These are phyloP conservation scores for Gila robusta DNA, from an alignment of 2,797 vertebrate species.

Conservation along the genomic window DNA sequence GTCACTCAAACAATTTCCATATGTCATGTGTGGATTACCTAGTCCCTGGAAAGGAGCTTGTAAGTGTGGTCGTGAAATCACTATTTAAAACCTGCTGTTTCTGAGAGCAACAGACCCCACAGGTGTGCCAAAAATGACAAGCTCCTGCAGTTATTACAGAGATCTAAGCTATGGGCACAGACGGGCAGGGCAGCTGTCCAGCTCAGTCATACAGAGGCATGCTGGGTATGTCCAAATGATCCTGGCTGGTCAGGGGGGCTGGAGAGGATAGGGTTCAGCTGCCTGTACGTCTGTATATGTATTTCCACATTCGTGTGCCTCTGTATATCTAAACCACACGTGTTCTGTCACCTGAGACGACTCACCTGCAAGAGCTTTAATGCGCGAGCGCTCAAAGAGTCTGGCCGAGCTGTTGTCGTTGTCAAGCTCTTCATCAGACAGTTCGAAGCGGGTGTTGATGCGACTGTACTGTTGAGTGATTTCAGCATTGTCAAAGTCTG, in stretches of 20 bases:
- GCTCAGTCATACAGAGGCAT: conserved; percentile 72
- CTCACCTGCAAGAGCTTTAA: conserved; percentile 97
- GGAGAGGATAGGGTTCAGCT: conserved; percentile 69
- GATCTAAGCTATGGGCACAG: conserved; percentile 64
- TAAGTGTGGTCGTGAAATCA: conserved; percentile 1
- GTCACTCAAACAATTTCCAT: not conserved
- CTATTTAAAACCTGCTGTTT: conserved; percentile 73
- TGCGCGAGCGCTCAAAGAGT: conserved; percentile 96
- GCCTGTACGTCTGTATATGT: conserved; percentile 42
- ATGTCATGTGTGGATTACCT: not conserved
- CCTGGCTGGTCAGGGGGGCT: conserved; percentile 65
- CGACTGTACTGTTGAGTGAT: conserved; percentile 94
- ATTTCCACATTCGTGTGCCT: conserved; percentile 33
- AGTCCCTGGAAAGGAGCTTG: conserved; percentile 16
- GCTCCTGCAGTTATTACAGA: conserved; percentile 73
- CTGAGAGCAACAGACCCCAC: conserved; percentile 59
- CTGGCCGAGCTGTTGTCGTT: conserved; percentile 96
- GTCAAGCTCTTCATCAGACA: conserved; percentile 91
- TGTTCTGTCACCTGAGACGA: conserved; percentile 37
- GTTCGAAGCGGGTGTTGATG: conserved; percentile 90
- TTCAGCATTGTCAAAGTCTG: conserved; percentile 94
- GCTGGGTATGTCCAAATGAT: conserved; percentile 77
- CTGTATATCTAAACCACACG: conserved; percentile 31
- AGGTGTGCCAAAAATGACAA: conserved; percentile 72
- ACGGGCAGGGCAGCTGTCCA: conserved; percentile 79